A percentile compares a stretch with the other conserved stretches of the same genome.
Evolutionary conservation across 2,888 invertebrate species (phyloP).

Genomic region (Hofmannophila pseudospretella): DNA sequence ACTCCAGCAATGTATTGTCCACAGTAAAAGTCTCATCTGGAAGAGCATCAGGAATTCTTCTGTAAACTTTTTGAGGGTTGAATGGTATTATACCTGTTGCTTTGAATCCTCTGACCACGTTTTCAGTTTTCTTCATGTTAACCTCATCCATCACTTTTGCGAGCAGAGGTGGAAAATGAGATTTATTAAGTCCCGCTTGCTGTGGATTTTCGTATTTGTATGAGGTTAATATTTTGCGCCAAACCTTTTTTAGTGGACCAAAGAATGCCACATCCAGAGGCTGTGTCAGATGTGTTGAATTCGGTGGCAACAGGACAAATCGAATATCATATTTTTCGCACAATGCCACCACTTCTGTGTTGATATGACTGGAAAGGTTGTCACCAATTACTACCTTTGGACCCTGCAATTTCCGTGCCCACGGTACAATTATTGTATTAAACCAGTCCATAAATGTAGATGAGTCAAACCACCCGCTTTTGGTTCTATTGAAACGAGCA

Average conservation of each 20-base stretch:
- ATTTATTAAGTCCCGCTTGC: neutral
- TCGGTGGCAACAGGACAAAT: slow-evolving; percentile 4
- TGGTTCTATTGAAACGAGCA: slow-evolving; percentile 35
- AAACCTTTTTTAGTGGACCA: slow-evolving; percentile 1
- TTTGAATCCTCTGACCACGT: neutral
- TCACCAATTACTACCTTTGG: slow-evolving; percentile 14
- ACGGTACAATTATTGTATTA: slow-evolving; percentile 13
- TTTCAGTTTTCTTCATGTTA: neutral
- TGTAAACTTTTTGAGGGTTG: too few relatives aligned
- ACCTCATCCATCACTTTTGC: neutral
- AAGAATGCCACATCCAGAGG: slow-evolving; percentile 4
- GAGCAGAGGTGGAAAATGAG: neutral
- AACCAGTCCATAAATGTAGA: slow-evolving; percentile 33
- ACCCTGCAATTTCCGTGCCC: slow-evolving; percentile 5
- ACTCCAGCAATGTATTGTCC: too few relatives aligned
- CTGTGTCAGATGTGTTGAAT: slow-evolving; percentile 4
- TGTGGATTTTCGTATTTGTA: slow-evolving; percentile 1
- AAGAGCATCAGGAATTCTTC: too few relatives aligned
- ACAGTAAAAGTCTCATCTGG: too few relatives aligned
- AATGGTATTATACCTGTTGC: slow-evolving; percentile 3
- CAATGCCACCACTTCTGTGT: slow-evolving; percentile 1
- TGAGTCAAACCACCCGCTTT: slow-evolving; percentile 39
- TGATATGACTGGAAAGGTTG: slow-evolving; percentile 12
- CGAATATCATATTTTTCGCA: slow-evolving; percentile 3
- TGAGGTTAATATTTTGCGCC: neutral